Base-by-base conservation (phyloP, 2,888 invertebrate genomes). In the Eubasilissa splendida region DNA sequence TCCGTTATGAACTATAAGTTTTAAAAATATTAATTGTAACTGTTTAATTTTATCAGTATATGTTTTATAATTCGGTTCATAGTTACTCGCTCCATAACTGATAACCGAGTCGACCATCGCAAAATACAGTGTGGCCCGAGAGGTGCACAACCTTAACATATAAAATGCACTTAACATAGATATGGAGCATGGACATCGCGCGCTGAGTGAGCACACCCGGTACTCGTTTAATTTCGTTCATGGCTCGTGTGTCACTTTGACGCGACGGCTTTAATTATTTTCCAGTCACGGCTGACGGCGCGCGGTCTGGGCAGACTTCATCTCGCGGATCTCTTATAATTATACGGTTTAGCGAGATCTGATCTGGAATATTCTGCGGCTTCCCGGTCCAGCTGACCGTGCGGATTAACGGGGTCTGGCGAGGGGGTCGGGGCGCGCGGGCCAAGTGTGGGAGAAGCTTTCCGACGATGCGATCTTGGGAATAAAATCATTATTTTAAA, bases 251-350 rank as follows among this genome's bases (percentile, higher is more conserved):
- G 70, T 70, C 70, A 70, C 53, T 14, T 53, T 70, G 70, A 53
- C 53, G 53, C 31, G 53, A 53, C 53, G 11, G 53, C 52, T 70
- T 54, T 31, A 70, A 70, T 70, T 70, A 70, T 53, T 70, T 70
- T 22, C 70, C 70, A 70, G 70, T 70, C 54, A 10, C 70, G 31
- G 53, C 10, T 54, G 70, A 54, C 70, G 14, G 54, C 14, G 53
- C 14, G 10, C 70, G 70, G 4, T 14, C 22, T 22, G 70, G 58
- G 70, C 53, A 11, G 53, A 53, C 11, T n/a, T 70, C 53, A 66
- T 52, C 66, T 66, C 42, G 66, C 42, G 42, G 53, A 70, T 70
- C 70, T 70, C 52, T 14, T 50, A 70, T 70, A 54, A 70, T 70
- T 70, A 70, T 14, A 53, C n/a, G 22, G 12, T 70, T 70, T 70